Conservation (phyloP, 2,113 vertebrate genomes). For the Oncorhynchus mykiss region DNA sequence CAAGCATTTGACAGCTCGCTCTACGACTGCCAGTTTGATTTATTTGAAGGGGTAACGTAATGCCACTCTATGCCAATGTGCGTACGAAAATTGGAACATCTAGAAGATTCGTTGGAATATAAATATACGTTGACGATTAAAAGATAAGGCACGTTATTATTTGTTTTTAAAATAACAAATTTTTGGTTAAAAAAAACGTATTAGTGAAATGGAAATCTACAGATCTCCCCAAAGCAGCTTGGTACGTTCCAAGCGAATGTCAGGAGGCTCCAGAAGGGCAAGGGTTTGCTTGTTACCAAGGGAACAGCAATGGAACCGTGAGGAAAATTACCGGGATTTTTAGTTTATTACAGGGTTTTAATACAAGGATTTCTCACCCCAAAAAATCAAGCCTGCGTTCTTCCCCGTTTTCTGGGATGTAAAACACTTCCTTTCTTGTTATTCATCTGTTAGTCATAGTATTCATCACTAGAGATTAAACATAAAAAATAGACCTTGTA, state of each 20-base stretch:
- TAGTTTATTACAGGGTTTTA: not conserved
- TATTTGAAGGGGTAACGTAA: slow-evolving; percentile 18
- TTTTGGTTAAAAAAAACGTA: not conserved
- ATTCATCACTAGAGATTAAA: not conserved
- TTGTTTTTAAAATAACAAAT: not conserved
- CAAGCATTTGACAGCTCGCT: slow-evolving; percentile 78
- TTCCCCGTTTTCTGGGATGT: not conserved
- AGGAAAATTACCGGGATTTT: slow-evolving; percentile 10
- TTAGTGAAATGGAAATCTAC: not conserved
- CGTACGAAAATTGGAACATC: not conserved
- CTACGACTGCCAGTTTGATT: slow-evolving; percentile 43
- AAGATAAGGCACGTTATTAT: fast-evolving
- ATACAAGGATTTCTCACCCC: not conserved
- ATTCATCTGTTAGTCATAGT: not conserved
- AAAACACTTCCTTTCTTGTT: not conserved
- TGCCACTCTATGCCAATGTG: not conserved
- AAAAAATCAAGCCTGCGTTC: not conserved
- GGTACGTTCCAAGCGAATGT: slow-evolving; percentile 69
- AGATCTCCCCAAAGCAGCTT: slow-evolving; percentile 29
- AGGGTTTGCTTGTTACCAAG: slow-evolving; percentile 77
- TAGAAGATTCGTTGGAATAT: not conserved
- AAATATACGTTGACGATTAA: fast-evolving
- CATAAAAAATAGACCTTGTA: too few species aligned
- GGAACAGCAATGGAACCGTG: slow-evolving; percentile 69
- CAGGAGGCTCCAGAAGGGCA: slow-evolving; percentile 71